phyloP scores from a whole-genome alignment of 2,888 invertebrate genomes.

The Salticus scenicus region DNA sequence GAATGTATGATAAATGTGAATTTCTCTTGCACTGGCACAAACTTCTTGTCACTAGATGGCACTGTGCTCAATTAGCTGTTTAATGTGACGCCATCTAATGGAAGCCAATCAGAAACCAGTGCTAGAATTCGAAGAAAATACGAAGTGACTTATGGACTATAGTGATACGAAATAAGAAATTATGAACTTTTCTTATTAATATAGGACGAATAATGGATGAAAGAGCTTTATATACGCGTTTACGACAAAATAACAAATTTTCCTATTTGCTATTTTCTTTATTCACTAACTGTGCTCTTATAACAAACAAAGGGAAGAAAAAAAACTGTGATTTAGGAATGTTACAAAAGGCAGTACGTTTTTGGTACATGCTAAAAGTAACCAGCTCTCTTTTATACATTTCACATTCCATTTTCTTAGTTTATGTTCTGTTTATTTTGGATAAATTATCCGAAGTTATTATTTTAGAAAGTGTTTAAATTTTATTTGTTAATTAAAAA shows the following conservation, averaged over 20 bases:
- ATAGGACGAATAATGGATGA: not conserved
- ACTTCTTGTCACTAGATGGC: slow-evolving; percentile 10
- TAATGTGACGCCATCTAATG: not conserved
- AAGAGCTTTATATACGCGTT: not conserved
- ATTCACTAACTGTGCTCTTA: not conserved
- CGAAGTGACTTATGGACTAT: not conserved
- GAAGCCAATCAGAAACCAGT: not conserved
- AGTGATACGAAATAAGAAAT: not conserved
- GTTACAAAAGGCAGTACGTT: not conserved
- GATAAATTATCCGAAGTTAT: no score
- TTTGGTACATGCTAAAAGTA: not conserved
- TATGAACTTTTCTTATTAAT: no score
- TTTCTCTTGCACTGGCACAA: not conserved
- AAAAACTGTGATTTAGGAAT: not conserved
- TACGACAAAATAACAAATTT: not conserved
- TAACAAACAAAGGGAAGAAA: not conserved
- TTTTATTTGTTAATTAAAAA: no score
- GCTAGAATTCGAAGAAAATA: not conserved
- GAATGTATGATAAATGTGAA: not conserved
- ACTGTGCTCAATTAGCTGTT: slow-evolving; percentile 11
- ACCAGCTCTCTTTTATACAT: not conserved
- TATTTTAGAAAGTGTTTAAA: no score
- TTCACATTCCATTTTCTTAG: slow-evolving; percentile 7
- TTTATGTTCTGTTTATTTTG: not conserved
- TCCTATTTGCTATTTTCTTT: not conserved